Base-by-base conservation (phyloP, 2,888 invertebrate genomes). In the Drosophila atripex region DNA sequence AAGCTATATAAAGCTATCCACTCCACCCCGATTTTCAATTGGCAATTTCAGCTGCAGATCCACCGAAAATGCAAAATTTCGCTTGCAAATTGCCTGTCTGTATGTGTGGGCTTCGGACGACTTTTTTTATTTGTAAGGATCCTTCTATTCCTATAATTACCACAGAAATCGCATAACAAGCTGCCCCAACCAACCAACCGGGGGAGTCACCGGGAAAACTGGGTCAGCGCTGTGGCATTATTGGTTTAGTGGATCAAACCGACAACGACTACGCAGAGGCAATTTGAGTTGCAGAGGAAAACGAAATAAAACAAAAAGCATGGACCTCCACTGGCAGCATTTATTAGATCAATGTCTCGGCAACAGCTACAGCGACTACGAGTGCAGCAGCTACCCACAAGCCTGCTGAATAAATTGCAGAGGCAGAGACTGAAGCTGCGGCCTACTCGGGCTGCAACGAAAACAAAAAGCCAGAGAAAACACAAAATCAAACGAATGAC, bases 171-270 rank as follows among this genome's bases (percentile, higher is more conserved):
- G 58, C 38, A 75, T 60, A 63, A 53, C 61, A 63, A 71, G 75
- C 46, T 51, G 45, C 41, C 35, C 30, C 53, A 32, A 21, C 43
- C 9, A 30, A 38, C 9, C 63, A 35, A 32, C 6, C n/a, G 8
- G 8, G 55, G 63, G 51, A 55, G 50, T 30, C 38, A 2, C 54
- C 39, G 41, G 30, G 43, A 14, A 77, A 87, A 83, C 77, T 86
- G 69, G 86, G 84, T 84, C 88, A 76, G 61, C 68, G 65, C 49
- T 72, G 55, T 75, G 69, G 80, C 82, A 75, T 71, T 88, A 86
- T 86, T 88, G 79, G 80, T 73, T 88, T 77, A 77, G 86, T 80
- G 80, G 86, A 88, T 76, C 84, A 77, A 55, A 46, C 53, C 53
- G 54, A 70, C 72, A 43, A 63, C 61, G 58, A 75, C 75, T 78